These are phyloP conservation scores for Propithecus coquereli DNA, from an alignment of 2,113 vertebrate genomes.

Conservation along the genomic window DNA sequence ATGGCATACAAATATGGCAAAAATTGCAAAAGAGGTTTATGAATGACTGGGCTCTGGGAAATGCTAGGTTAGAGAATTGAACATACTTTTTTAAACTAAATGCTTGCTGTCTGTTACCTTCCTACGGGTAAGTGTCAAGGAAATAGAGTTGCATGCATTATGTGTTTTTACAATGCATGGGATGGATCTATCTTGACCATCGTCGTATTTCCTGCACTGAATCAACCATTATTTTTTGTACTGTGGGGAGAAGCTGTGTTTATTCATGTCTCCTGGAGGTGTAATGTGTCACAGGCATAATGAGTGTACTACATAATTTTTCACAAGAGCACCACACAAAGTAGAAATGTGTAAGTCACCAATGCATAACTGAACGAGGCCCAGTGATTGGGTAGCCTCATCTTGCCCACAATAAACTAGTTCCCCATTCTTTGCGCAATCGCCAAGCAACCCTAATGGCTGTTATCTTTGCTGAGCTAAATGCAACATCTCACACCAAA, in stretches of 20 bases:
- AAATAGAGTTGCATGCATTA: neutral
- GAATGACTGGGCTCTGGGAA: neutral
- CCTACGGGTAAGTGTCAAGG: neutral
- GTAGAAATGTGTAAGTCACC: neutral
- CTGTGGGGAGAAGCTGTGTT: neutral
- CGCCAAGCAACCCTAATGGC: neutral
- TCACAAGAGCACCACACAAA: neutral
- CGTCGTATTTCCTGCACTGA: neutral
- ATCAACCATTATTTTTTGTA: neutral
- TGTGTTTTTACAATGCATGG: neutral
- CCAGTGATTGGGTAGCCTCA: neutral
- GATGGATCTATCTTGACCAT: neutral
- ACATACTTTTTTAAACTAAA: neutral
- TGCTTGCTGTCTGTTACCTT: neutral
- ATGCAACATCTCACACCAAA: slow-evolving; percentile 48
- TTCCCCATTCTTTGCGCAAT: neutral
- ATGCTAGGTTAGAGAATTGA: neutral
- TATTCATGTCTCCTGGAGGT: neutral
- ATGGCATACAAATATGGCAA: neutral
- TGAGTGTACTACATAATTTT: neutral
- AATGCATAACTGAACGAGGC: neutral
- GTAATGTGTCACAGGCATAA: neutral
- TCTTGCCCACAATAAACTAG: neutral
- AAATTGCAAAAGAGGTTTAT: neutral
- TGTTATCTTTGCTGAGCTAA: slow-evolving; percentile 24